Conservation (phyloP, 1,140 invertebrate species). For the Procambarus virginalis region DNA sequence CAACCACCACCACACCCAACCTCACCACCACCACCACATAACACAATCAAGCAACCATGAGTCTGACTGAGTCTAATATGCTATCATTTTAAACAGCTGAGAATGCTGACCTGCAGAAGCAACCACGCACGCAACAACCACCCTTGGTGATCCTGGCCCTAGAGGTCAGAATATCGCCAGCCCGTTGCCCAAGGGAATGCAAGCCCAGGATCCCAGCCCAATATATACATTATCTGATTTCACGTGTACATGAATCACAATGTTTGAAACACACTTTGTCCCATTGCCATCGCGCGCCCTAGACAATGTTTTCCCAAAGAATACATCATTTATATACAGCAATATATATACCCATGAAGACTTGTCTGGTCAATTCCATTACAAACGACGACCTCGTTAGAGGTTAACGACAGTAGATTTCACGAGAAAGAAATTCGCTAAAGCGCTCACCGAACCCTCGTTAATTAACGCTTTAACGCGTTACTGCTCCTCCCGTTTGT, state of each 20-base stretch:
- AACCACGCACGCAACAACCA: neutral
- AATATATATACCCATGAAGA: too few species aligned
- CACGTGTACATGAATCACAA: neutral
- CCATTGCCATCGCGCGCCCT: too few species aligned
- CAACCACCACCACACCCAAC: neutral
- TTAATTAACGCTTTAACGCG: too few species aligned
- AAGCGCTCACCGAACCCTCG: too few species aligned
- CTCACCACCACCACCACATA: neutral
- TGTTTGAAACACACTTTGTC: too few species aligned
- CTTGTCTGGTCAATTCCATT: too few species aligned
- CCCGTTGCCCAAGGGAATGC: neutral
- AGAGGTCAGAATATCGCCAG: neutral
- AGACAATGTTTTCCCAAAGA: too few species aligned
- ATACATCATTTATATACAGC: too few species aligned
- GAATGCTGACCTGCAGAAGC: constrained; percentile 17
- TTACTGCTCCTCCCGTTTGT: too few species aligned
- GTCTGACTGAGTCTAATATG: constrained; percentile 15
- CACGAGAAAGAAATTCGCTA: too few species aligned
- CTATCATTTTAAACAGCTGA: constrained; percentile 33
- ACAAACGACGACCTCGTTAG: too few species aligned
- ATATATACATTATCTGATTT: neutral
- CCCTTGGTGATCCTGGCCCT: neutral
- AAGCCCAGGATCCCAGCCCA: neutral
- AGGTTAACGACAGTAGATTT: too few species aligned
- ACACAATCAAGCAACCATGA: constrained; percentile 2